A percentile compares a stretch with the other conserved stretches of the same genome.
Conservation (phyloP, 2,888 invertebrate genomes). For the Keiferia lycopersicella region DNA sequence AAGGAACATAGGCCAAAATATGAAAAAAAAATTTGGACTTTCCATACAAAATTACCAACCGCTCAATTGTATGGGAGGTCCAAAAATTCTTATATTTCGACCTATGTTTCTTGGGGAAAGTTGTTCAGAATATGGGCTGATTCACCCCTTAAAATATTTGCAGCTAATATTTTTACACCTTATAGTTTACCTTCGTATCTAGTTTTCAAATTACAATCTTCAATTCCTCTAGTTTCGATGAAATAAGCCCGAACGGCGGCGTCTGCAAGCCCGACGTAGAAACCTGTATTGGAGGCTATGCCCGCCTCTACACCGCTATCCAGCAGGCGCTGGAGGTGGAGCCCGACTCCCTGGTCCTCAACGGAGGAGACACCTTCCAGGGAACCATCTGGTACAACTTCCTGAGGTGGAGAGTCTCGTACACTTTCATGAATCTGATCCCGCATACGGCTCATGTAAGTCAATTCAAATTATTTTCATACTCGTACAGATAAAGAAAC, state of each 20-base stretch:
- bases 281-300: constrained; percentile 86
- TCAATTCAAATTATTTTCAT: no score
- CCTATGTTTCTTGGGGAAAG: no score
- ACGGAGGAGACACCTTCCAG: constrained; percentile 86
- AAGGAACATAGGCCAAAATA: no score
- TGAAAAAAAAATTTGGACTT: no score
- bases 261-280: constrained; percentile 72
- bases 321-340: constrained; percentile 68
- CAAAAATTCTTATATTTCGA: no score
- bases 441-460: constrained; percentile 89
- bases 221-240: constrained; percentile 79
- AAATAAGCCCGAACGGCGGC: constrained; percentile 80
- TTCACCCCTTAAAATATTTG: no score
- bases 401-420: constrained; percentile 86
- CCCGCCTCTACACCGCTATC: constrained; percentile 84
- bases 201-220: background rate
- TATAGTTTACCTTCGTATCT: no score
- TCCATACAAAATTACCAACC: no score
- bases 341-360: constrained; percentile 84
- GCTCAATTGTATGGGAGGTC: no score
- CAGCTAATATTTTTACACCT: no score
- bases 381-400: constrained; percentile 89
- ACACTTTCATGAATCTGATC: constrained; percentile 87
- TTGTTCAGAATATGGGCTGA: no score
- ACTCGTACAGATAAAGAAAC: no score